Evolutionary conservation across 2,113 vertebrate genomes (phyloP), one percentile per base, ranked within the genome.

Genomic region (Rallus limicola): DNA sequence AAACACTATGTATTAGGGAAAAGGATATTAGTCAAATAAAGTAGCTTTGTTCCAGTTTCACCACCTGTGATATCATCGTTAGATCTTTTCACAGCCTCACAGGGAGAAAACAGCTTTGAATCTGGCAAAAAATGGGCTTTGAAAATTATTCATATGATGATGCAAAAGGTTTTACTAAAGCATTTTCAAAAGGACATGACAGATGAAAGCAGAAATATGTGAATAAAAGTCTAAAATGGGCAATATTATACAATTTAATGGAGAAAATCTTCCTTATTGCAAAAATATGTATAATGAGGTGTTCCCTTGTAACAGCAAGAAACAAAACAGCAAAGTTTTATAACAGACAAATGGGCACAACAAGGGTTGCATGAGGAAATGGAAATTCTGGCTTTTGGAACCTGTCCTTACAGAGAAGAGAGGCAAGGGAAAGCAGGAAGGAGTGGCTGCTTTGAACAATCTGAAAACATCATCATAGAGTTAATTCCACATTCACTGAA

Each of bases 21-120:
- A 92, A 31, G 21, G 40, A 44, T 88, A 88, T 86, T 65, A 72
- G 67, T 80, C 53, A 88, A 83, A 92, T 83, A 52, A 90, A 80
- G 53, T 50, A 79, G 48, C 53, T 90, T 90, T 85, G 20, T 76
- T 92, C 77, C 69, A 38, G 13, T 88, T 90, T 90, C 34, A 65
- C 38, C 88, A 94, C 85, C 82, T 91, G 74, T 85, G 78, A 55
- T 82, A 79, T 10, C 50, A 53, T 70, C 83, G 83, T 93, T 76
- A 92, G 78, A 69, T 52, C 23, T 90, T 88, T 96, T 82, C 60
- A 44, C 21, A 80, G 36, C 28, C 26, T 82, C 50, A 46, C 14
- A 76, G 53, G 55, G 33, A 82, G 44, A 76, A 93, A 76, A 33
- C 24, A 80, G 62, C 78, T 91, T 82, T 94, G 58, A 91, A 85